Conservation (phyloP, 2,113 vertebrate species). For the Vicugna pacos region DNA sequence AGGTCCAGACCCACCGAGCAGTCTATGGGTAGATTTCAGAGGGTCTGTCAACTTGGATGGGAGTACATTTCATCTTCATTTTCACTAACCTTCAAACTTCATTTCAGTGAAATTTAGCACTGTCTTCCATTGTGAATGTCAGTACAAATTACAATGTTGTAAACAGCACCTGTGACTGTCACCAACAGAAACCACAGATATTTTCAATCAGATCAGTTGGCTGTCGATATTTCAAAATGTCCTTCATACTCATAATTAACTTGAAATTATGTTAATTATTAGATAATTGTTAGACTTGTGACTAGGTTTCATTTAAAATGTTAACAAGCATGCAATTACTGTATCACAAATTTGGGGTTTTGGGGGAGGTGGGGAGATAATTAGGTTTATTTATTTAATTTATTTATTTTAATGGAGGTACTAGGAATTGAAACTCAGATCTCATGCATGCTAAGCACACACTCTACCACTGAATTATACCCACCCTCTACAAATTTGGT, state of each 20-base stretch:
- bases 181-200: not conserved
- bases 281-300: not conserved
- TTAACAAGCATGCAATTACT: constrained; percentile 16
- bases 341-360: not conserved
- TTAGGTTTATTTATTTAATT: too few species aligned
- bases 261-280: not conserved
- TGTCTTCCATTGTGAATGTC: not conserved
- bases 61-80: not conserved
- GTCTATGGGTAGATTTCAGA: not conserved
- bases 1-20: not conserved
- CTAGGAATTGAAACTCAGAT: too few species aligned
- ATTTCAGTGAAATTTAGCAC: not conserved
- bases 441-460: too few species aligned
- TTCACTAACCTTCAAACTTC: not conserved
- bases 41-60: not conserved
- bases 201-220: not conserved
- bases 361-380: too few species aligned
- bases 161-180: not conserved
- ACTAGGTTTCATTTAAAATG: constrained; percentile 2
- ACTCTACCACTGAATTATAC: too few species aligned
- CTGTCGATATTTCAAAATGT: constrained; percentile 39
- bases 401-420: too few species aligned
- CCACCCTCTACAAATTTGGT: too few species aligned
- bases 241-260: not conserved
- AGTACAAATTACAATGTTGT: not conserved